A percentile compares a stretch with the other conserved stretches of the same genome.
Conservation (phyloP, 2,888 invertebrate species). For the Dermolepida albohirtum region DNA sequence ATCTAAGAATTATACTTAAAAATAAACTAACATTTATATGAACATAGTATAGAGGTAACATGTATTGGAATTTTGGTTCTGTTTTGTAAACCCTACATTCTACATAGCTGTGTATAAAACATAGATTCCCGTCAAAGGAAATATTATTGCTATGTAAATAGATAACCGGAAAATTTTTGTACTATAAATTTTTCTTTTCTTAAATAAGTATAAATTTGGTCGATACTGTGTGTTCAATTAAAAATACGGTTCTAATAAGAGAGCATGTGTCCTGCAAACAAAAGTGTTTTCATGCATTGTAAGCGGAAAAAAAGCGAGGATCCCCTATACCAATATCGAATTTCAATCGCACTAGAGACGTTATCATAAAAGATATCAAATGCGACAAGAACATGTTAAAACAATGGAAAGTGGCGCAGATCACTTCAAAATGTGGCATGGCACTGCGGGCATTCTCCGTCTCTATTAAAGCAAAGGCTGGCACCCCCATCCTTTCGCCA, state of each 20-base stretch:
- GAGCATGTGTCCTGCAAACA: constrained; percentile 9
- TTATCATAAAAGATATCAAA: constrained; percentile 53
- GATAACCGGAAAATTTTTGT: too few species aligned
- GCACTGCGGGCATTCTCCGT: constrained; percentile 41
- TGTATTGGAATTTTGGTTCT: too few species aligned
- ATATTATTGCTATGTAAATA: too few species aligned
- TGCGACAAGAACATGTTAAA: constrained; percentile 53
- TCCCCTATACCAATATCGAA: constrained; percentile 50
- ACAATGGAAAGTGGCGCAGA: constrained; percentile 50
- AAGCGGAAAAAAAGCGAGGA: constrained; percentile 40
- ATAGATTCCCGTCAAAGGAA: too few species aligned
- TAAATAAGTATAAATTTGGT: too few species aligned
- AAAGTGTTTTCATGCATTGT: constrained; percentile 43
- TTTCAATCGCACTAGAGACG: constrained; percentile 51
- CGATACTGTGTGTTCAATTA: background rate
- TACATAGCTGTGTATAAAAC: too few species aligned
- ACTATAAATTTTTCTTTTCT: too few species aligned
- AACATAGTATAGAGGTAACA: too few species aligned
- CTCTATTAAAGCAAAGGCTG: constrained; percentile 28
- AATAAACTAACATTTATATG: too few species aligned
- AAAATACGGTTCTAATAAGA: constrained; percentile 1
- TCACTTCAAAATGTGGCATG: constrained; percentile 47
- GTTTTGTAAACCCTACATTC: too few species aligned
- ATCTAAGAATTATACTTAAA: too few species aligned
- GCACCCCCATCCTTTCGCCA: constrained; percentile 46